These are phyloP conservation scores for Macrophya alboannulata DNA, from an alignment of 2,888 invertebrate genomes.

Conservation along the genomic window DNA sequence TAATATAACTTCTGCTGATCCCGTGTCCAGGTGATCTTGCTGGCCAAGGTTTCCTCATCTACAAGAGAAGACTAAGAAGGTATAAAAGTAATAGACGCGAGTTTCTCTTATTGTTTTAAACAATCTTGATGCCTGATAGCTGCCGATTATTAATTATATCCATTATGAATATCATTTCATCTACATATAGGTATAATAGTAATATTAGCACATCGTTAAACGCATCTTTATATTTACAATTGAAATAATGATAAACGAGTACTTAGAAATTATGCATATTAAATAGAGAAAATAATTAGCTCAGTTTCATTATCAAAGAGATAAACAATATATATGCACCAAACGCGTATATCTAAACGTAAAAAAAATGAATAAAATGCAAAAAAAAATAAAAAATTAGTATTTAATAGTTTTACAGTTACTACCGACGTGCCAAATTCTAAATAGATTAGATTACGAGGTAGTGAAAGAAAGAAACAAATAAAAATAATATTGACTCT, in stretches of 20 bases:
- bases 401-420: constrained; percentile 46
- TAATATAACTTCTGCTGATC: constrained; percentile 1
- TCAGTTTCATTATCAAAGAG: neutral
- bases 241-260: neutral
- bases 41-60: constrained; percentile 36
- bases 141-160: neutral
- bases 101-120: neutral
- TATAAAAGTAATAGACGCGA: neutral
- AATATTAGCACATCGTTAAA: neutral
- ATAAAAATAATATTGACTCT: neutral
- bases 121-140: neutral
- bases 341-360: neutral
- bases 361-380: neutral
- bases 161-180: constrained; percentile 21
- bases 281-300: neutral
- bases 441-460: constrained; percentile 35
- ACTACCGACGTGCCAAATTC: constrained; percentile 48
- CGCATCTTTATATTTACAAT: neutral
- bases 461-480: neutral
- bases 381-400: neutral
- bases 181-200: neutral
- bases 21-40: constrained; percentile 43
- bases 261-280: neutral
- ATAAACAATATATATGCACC: neutral
- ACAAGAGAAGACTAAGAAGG: constrained; percentile 2